A percentile compares a stretch with the other conserved stretches of the same genome.
Evolutionary conservation across 2,113 vertebrate species (phyloP).

Genomic region (Pan paniscus): DNA sequence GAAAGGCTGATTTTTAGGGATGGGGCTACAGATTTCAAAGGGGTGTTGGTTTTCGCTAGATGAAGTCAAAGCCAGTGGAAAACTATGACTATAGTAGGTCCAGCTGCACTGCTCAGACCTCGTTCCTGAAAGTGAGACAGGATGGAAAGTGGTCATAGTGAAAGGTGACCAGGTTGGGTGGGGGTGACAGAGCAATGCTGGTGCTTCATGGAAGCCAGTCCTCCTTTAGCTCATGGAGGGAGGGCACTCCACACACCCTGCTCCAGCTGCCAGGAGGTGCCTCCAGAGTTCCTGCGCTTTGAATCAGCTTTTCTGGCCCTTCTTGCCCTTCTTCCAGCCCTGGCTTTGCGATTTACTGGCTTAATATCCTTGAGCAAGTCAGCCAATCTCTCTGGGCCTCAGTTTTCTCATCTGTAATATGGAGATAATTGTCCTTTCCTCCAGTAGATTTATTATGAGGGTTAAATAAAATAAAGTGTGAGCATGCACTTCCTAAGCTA

Average conservation of each 20-base stretch:
- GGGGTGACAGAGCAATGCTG: not conserved
- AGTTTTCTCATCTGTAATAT: not conserved
- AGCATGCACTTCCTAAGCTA: not conserved
- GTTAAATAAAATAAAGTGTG: not conserved
- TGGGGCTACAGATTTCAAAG: not conserved
- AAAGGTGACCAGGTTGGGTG: not conserved
- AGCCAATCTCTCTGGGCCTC: not conserved
- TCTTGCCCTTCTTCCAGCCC: not conserved
- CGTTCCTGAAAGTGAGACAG: not conserved
- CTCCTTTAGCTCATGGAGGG: not conserved
- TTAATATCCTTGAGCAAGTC: not conserved
- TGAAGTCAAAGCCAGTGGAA: not conserved
- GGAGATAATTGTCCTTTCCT: not conserved
- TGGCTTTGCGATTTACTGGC: not conserved
- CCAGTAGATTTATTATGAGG: not conserved
- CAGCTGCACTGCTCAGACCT: not conserved
- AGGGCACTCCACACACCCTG: rapidly evolving
- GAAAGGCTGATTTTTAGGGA: not conserved
- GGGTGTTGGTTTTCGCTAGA: not conserved
- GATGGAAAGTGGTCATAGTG: not conserved
- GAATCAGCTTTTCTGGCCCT: not conserved
- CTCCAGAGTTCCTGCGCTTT: not conserved
- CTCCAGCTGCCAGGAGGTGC: not conserved
- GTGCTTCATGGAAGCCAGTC: not conserved
- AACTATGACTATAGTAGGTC: not conserved